Conservation (phyloP, 2,113 vertebrate species). For the Mugil cephalus region DNA sequence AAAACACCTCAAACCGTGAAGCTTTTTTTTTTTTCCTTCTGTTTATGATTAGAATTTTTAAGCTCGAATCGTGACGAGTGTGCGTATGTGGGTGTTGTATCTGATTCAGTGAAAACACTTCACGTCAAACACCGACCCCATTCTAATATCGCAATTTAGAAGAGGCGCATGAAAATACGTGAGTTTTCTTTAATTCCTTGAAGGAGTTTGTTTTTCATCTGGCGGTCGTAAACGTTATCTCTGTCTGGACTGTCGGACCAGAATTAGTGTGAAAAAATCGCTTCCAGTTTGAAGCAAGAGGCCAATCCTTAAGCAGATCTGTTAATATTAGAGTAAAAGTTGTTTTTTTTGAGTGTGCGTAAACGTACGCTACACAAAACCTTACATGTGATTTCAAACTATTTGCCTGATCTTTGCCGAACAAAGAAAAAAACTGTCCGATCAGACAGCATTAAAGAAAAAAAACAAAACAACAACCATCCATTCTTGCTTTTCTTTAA, state of each 20-base stretch:
- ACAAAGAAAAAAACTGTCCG: constrained; percentile 2
- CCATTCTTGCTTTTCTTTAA: constrained; percentile 3
- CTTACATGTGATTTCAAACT: not conserved
- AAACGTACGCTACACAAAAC: not conserved
- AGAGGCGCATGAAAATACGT: constrained; percentile 11
- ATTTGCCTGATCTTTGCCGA: constrained; percentile 8
- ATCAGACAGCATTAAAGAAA: constrained; percentile 1
- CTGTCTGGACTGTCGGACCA: constrained; percentile 17
- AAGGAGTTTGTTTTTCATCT: constrained; percentile 25
- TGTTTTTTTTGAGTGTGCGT: not conserved
- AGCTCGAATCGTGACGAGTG: not conserved
- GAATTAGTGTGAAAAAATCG: constrained; percentile 26
- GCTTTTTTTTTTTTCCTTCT: not conserved
- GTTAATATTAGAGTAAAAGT: constrained; percentile 14
- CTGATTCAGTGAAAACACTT: constrained; percentile 31
- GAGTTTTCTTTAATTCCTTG: not conserved
- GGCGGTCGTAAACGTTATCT: constrained; percentile 30
- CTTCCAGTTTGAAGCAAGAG: constrained; percentile 5
- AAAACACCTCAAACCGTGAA: not conserved
- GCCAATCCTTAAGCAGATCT: constrained; percentile 12
- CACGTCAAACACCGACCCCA: constrained; percentile 20
- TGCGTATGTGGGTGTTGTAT: constrained; percentile 15
- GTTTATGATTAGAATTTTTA: constrained; percentile 6
- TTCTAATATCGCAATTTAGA: constrained; percentile 35
- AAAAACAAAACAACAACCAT: constrained; percentile 18